A percentile compares a stretch with the other conserved stretches of the same genome.
phyloP scores from a whole-genome alignment of 2,113 vertebrate species.

The Theropithecus gelada region DNA sequence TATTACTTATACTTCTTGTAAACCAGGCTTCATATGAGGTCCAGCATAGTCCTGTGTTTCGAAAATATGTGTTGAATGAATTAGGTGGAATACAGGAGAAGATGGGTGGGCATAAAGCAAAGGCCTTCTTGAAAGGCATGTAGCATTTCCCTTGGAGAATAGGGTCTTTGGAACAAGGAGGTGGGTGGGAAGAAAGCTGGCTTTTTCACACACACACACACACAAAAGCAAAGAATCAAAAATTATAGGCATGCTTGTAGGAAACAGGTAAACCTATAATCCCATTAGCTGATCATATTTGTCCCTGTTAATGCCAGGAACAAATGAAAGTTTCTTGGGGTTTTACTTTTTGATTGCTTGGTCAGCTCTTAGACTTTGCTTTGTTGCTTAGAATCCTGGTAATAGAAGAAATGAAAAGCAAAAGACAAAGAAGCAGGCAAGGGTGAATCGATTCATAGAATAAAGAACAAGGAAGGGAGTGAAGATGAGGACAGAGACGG shows the following conservation, averaged over 20 bases:
- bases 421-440: background rate
- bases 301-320: background rate
- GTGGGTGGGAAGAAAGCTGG: background rate
- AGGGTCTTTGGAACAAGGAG: background rate
- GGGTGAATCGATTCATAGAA: background rate
- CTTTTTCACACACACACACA: background rate
- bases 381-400: background rate
- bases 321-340: background rate
- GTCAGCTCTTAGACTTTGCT: background rate
- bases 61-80: background rate
- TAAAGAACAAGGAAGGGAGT: background rate
- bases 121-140: background rate
- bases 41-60: no score
- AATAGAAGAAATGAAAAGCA: background rate
- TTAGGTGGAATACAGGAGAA: background rate
- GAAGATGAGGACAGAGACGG: background rate
- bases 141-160: background rate
- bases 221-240: no score
- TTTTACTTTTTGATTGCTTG: background rate
- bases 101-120: background rate
- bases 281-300: background rate
- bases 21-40: no score
- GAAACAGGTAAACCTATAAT: background rate
- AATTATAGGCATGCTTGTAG: background rate
- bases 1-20: background rate